Evolutionary conservation across 2,888 invertebrate genomes (phyloP).

Genomic region (Beris chalybata): DNA sequence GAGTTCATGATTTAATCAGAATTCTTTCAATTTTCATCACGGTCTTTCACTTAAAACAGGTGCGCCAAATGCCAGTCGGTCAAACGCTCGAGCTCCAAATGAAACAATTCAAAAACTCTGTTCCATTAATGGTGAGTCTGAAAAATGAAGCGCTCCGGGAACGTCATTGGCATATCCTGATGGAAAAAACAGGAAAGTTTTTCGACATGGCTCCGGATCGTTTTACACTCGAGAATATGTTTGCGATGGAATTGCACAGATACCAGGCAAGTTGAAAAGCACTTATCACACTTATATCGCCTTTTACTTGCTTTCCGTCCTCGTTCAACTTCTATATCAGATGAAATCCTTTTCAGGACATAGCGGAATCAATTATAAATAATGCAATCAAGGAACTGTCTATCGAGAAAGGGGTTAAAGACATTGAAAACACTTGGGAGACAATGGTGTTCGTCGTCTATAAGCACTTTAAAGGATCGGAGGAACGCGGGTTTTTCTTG

Average conservation of each 20-base stretch:
- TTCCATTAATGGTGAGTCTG: conserved; percentile 86
- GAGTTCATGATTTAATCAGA: too few species aligned
- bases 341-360: conserved; percentile 55
- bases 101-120: conserved; percentile 84
- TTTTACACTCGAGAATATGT: conserved; percentile 92
- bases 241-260: conserved; percentile 86
- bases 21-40: neutral
- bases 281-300: neutral
- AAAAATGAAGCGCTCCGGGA: conserved; percentile 89
- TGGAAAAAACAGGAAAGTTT: conserved; percentile 77
- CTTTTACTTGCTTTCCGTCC: neutral
- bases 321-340: neutral
- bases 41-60: conserved; percentile 4
- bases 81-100: conserved; percentile 75
- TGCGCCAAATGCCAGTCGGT: conserved; percentile 61
- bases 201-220: conserved; percentile 88
- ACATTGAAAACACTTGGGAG: conserved; percentile 77
- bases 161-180: conserved; percentile 87
- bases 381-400: conserved; percentile 87
- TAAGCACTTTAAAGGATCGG: conserved; percentile 70
- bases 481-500: conserved; percentile 75
- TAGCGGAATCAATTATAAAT: conserved; percentile 83
- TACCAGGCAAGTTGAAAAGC: conserved; percentile 63
- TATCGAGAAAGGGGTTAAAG: conserved; percentile 86
- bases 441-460: conserved; percentile 65